phyloP scores from a whole-genome alignment of 2,888 invertebrate species.

The Eristalis tenax region DNA sequence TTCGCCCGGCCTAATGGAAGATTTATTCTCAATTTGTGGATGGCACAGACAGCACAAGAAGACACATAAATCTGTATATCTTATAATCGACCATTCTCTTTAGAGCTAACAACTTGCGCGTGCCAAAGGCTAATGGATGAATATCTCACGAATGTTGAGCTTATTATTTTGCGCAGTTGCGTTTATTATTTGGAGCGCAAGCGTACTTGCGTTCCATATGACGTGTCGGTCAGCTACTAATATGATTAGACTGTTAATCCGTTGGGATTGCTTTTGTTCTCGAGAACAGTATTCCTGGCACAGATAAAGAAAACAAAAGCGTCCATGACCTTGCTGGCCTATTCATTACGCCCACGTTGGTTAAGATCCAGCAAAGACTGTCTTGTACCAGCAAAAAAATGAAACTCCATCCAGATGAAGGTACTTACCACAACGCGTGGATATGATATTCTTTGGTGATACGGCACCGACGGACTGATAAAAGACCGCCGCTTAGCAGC shows the following conservation, averaged over 20 bases:
- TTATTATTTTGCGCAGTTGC: neutral
- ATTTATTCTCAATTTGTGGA: neutral
- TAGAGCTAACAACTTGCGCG: neutral
- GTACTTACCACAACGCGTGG: constrained; percentile 82
- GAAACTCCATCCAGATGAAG: neutral
- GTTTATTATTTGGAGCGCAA: neutral
- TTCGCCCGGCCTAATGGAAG: neutral
- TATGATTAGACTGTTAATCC: neutral
- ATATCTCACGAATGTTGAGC: neutral
- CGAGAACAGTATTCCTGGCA: neutral
- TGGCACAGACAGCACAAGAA: neutral
- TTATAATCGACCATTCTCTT: neutral
- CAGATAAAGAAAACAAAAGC: neutral
- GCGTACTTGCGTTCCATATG: neutral
- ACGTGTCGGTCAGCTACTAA: neutral
- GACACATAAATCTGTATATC: neutral
- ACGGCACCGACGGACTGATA: constrained; percentile 75
- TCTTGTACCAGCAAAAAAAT: neutral
- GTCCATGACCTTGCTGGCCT: neutral
- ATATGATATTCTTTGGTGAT: constrained; percentile 79
- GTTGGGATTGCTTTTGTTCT: neutral
- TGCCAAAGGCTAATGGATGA: neutral
- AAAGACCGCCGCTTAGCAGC: constrained; percentile 45
- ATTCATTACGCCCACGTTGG: neutral
- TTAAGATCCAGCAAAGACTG: neutral